These are phyloP conservation scores for Melieria omissa DNA, from an alignment of 2,888 invertebrate genomes.

Conservation along the genomic window DNA sequence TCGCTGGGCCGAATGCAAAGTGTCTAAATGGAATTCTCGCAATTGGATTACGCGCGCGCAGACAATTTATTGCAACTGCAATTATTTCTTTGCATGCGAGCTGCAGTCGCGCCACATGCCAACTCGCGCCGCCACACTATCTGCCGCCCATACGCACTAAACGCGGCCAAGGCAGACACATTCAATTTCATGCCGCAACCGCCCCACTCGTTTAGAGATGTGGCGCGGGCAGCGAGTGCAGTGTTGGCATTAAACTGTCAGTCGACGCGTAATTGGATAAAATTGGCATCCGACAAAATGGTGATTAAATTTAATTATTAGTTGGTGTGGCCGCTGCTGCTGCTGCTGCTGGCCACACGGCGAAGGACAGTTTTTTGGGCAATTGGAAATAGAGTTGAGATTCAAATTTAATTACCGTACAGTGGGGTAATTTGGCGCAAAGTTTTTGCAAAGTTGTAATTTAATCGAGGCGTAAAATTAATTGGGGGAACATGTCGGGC, in stretches of 20 bases:
- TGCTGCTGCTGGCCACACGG: not conserved
- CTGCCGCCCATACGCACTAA: not conserved
- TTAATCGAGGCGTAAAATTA: not conserved
- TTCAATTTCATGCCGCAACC: conserved; percentile 31
- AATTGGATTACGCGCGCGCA: no score
- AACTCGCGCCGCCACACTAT: not conserved
- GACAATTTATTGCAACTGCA: not conserved
- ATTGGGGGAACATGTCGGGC: not conserved
- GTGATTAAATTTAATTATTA: conserved; percentile 50
- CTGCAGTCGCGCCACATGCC: not conserved
- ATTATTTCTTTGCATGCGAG: not conserved
- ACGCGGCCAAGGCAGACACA: conserved; percentile 30
- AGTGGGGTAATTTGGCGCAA: not conserved
- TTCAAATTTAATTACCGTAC: conserved; percentile 38
- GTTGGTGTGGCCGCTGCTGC: conserved; percentile 12
- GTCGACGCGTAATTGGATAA: conserved; percentile 48
- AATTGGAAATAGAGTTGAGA: conserved; percentile 25
- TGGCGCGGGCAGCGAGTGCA: no score
- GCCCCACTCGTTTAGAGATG: no score
- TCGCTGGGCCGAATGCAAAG: no score
- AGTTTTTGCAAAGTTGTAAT: not conserved
- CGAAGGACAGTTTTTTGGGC: conserved; percentile 14
- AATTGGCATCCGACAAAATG: conserved; percentile 48
- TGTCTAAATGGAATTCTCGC: no score
- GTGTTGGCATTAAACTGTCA: not conserved